Percentiles rank a stretch among this genome's conserved stretches.
Conservation (phyloP, 2,797 vertebrate species). For the Characodon lateralis region DNA sequence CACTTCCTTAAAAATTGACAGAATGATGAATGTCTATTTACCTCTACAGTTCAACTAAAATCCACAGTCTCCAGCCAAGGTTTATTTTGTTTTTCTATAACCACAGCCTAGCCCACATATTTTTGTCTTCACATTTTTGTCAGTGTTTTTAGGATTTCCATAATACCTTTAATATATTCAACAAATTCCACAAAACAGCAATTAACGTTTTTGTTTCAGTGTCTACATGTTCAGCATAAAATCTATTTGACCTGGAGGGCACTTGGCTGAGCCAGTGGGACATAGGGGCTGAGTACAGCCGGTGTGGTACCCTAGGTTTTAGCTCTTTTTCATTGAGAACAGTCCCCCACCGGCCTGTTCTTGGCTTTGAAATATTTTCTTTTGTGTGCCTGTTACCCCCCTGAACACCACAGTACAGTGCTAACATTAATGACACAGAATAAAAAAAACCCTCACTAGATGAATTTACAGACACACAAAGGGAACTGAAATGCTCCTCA, state of each 20-base stretch:
- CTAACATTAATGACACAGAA: conserved; percentile 63
- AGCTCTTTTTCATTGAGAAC: conserved; percentile 62
- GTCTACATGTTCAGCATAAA: conserved; percentile 38
- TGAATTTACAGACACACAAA: conserved; percentile 64
- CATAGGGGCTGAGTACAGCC: conserved; percentile 32
- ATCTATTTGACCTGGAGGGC: conserved; percentile 55
- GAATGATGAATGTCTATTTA: conserved; percentile 18
- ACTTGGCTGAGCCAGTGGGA: conserved; percentile 67
- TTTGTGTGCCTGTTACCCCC: conserved; percentile 54
- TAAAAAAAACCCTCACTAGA: conserved; percentile 55
- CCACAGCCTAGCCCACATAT: background rate
- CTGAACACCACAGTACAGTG: conserved; percentile 51
- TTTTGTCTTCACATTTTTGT: background rate
- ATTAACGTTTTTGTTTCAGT: conserved; percentile 34
- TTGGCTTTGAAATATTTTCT: conserved; percentile 65
- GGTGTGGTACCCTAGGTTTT: conserved; percentile 59
- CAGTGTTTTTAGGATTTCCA: conserved; percentile 17
- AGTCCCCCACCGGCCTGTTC: conserved; percentile 63
- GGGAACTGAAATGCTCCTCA: conserved; percentile 53
- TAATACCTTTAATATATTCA: conserved; percentile 39
- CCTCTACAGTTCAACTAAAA: background rate
- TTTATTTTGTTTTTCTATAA: conserved; percentile 1
- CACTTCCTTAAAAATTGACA: conserved; percentile 5
- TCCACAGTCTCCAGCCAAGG: background rate
- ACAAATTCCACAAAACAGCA: conserved; percentile 24